Base-by-base conservation (phyloP, 2,888 invertebrate species). In the Epirrhoe tristata region DNA sequence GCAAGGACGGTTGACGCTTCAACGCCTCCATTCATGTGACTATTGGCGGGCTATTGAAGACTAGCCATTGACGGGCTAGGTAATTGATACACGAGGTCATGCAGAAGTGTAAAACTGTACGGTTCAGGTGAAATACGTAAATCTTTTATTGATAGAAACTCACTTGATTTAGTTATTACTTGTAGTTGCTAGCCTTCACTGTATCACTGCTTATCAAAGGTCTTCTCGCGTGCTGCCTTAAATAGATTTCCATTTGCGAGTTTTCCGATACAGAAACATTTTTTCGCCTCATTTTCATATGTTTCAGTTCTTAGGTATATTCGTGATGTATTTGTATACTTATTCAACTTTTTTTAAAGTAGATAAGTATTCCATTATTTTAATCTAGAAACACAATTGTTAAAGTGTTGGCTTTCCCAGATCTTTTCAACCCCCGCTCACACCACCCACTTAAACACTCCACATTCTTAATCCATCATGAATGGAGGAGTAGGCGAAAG, bases 401-500 rank as follows among this genome's bases (percentile, higher is more conserved):
- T 43, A 43, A 10, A 43, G 12, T 43, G 12, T 34, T 7, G 7
- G 12, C 12, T 43, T 4, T 43, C 12, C 10, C 12, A 12, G 12
- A 43, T 10, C 8, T 24, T 39, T 17, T n/a, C n/a, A 17, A 39
- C 51, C 10, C 39, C 10, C 36, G 36, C 36, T n/a, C n/a, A n/a
- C n/a, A n/a, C n/a, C n/a, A n/a, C n/a, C n/a, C n/a, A n/a, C n/a
- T n/a, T n/a, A 39, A 32, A 51, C 31, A 46, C 48, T 55, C 12
- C 55, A 46, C n/a, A 46, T 53, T 36, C 43, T 58, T 70, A 60
- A 46, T 60, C 72, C 68, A 16, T 73, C 71, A 75, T 78, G 77
- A 77, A 79, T 78, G 77, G 69, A 63, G 60, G 68, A 66, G 77
- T 79, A 72, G 74, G 75, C 74, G 64, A 71, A 73, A 77, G 74